Conservation (phyloP, 2,113 vertebrate genomes). For the Delphinapterus leucas region DNA sequence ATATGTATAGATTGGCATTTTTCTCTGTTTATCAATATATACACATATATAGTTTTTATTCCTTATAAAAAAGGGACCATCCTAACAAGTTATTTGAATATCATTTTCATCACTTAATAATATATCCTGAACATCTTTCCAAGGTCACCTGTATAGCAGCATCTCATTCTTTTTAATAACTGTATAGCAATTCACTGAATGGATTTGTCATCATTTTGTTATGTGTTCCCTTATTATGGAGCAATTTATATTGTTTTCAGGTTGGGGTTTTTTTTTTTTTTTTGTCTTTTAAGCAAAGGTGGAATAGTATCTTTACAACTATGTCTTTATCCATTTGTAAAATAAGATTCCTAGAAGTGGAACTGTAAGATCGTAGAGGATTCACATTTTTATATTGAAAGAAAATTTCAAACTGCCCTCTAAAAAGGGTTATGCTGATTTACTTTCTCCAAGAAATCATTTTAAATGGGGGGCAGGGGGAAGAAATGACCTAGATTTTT, state of each 20-base stretch:
- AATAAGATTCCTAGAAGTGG: conserved; percentile 18
- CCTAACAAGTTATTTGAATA: not conserved
- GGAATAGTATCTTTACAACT: not conserved
- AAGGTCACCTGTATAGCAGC: not conserved
- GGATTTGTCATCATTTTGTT: not conserved
- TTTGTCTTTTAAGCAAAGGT: not conserved
- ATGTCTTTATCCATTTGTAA: not conserved
- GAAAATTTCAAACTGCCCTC: not conserved
- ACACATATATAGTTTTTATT: not conserved
- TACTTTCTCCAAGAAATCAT: not conserved
- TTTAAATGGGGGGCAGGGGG: not conserved
- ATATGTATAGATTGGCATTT: not conserved
- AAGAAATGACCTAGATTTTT: not conserved
- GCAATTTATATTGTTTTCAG: not conserved
- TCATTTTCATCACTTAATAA: not conserved
- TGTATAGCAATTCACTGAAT: not conserved
- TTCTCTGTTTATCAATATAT: not conserved
- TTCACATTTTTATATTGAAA: conserved; percentile 33
- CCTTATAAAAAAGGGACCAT: not conserved
- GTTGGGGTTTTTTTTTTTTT: not conserved
- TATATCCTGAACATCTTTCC: not conserved
- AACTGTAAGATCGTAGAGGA: not conserved
- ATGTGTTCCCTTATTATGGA: not conserved
- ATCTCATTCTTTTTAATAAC: not conserved
- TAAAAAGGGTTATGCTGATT: not conserved